Evolutionary conservation across 2,888 invertebrate species (phyloP), one percentile per base, ranked within the genome.

Genomic region (Drosophila planitibia): DNA sequence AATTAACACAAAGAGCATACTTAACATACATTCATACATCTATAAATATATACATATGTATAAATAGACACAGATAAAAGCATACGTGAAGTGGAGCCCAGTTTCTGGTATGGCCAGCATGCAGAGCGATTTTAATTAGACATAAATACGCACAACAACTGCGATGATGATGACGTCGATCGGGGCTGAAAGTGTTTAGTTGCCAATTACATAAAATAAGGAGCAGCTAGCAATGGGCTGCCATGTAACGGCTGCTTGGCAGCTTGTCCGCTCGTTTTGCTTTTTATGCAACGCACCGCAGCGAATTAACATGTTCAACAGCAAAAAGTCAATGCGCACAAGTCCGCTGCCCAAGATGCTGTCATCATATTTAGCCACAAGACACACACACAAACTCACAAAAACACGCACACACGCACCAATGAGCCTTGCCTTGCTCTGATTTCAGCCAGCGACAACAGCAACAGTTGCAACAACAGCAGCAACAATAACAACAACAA

Each of bases 191-290:
- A 88, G 87, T 88, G 87, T 88, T 88, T 90, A 86, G 90, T 73
- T 86, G 74, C 72, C 91, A 88, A 88, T 88, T 88, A 88, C 87
- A 88, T 90, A 88, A 88, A 88, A 90, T 90, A 91, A 90, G 91
- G 90, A 91, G 91, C 89, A 89, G 73, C 80, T 67, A 65, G 77
- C 75, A 76, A 89, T 74, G 76, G 75, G 53, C 66, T 81, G 90
- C 69, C 88, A 76, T 82, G 90, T 87, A 91, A 84, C 88, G 90
- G 85, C 71, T 58, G 61, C 70, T 32, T 47, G 67, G 51, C 44
- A 44, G 62, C 35, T 58, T 61, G 49, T 53, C 59, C 52, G 64
- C 55, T 64, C 67, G 78, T 73, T 85, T 78, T 78, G 76, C 85
- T 82, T 70, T 89, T 90, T 83, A 90, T 91, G 91, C 91, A 87